A percentile compares a stretch with the other conserved stretches of the same genome.
phyloP scores from a whole-genome alignment of 64 coral and sea anemone genomes.

The Cladopsammia gracilis region DNA sequence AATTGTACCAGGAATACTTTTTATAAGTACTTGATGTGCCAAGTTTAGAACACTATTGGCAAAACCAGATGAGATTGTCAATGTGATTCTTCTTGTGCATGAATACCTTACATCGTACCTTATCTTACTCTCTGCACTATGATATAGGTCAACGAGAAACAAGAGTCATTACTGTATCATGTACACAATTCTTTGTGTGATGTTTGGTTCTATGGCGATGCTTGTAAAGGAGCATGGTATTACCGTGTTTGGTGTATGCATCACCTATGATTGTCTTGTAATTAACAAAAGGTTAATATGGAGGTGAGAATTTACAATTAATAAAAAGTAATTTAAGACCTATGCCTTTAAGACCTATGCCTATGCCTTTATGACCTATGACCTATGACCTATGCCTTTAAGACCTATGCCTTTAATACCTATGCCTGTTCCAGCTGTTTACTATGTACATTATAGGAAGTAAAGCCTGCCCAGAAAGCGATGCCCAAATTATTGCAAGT shows the following conservation, averaged over 20 bases:
- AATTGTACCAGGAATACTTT: too few relatives aligned
- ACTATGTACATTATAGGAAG: too few relatives aligned
- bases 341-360: background rate
- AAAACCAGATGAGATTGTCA: too few relatives aligned
- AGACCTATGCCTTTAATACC: background rate
- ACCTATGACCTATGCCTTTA: too few relatives aligned
- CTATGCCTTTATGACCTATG: background rate
- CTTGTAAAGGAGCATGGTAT: constrained; percentile 92
- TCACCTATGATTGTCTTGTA: constrained; percentile 84
- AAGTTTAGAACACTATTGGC: too few relatives aligned
- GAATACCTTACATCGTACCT: background rate
- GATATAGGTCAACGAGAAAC: background rate
- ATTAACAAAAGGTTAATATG: constrained; percentile 44
- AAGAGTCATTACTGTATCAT: background rate
- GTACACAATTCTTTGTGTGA: constrained; percentile 36
- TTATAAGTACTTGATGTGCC: too few relatives aligned
- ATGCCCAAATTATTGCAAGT: too few relatives aligned
- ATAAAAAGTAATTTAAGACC: too few relatives aligned
- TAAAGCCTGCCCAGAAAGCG: too few relatives aligned
- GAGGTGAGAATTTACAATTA: constrained; percentile 18
- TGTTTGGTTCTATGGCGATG: constrained; percentile 80
- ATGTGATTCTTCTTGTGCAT: background rate
- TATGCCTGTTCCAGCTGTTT: too few relatives aligned
- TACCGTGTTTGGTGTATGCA: constrained; percentile 92
- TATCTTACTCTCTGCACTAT: background rate